Conservation (phyloP, 2,113 vertebrate species). For the Zosterops pallidus region DNA sequence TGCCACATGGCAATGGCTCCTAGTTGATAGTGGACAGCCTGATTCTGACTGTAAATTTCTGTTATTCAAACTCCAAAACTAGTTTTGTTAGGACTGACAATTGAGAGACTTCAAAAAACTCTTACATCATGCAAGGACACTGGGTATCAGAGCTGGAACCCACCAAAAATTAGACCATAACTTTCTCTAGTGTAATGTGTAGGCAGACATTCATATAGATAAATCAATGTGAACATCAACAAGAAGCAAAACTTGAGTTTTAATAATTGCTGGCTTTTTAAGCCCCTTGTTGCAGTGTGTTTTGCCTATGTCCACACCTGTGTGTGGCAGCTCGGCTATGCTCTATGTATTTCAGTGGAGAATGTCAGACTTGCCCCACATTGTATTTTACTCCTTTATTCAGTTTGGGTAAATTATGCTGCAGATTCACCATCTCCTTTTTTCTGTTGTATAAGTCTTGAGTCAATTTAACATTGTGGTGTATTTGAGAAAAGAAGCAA, state of each 20-base stretch:
- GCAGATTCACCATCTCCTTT: neutral
- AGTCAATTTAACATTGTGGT: neutral
- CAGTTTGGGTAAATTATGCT: neutral
- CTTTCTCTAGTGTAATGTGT: neutral
- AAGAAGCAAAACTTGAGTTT: neutral
- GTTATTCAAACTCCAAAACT: neutral
- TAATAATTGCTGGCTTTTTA: neutral
- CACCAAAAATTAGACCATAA: neutral
- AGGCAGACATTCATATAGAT: neutral
- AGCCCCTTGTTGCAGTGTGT: neutral
- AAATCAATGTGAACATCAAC: neutral
- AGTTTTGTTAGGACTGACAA: neutral
- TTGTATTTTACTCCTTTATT: neutral
- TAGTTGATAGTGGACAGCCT: neutral
- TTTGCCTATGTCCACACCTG: neutral
- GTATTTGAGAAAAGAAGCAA: neutral
- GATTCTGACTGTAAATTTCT: neutral
- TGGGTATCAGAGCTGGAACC: neutral
- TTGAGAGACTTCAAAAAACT: neutral
- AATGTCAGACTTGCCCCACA: neutral
- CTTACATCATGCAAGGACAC: neutral
- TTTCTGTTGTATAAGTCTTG: neutral
- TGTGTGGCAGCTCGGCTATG: neutral
- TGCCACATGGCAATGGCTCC: neutral
- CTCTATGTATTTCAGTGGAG: neutral